Conservation (phyloP, 2,797 vertebrate genomes). For the Notolabrus celidotus region DNA sequence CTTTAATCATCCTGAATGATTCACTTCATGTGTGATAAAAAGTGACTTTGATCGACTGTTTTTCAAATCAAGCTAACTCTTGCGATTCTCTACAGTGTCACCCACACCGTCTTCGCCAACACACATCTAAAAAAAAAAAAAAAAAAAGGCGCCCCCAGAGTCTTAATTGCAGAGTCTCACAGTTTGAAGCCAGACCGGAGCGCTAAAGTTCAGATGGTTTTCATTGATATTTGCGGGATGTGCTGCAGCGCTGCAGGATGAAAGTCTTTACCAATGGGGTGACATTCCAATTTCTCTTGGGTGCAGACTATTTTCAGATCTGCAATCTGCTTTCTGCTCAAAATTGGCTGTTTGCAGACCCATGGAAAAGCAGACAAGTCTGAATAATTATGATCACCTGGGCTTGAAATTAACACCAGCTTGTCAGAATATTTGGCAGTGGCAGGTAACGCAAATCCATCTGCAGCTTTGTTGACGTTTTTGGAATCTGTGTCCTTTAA, state of each 20-base stretch:
- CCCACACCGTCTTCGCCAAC: not conserved
- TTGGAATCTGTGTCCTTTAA: constrained; percentile 12
- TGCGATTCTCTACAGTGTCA: not conserved
- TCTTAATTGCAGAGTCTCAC: not conserved
- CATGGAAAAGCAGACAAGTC: constrained; percentile 51
- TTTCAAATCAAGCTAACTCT: not conserved
- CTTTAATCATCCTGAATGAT: not conserved
- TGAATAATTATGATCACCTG: constrained; percentile 68
- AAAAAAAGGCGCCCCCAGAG: no score
- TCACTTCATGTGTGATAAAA: not conserved
- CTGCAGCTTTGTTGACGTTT: constrained; percentile 32
- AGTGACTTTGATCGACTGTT: not conserved
- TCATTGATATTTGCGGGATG: constrained; percentile 12
- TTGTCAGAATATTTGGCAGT: constrained; percentile 40
- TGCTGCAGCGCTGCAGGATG: constrained; percentile 9
- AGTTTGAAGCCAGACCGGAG: not conserved
- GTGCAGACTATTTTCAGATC: constrained; percentile 31
- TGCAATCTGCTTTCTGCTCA: constrained; percentile 41
- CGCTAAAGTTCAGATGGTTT: constrained; percentile 1
- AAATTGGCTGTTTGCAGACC: constrained; percentile 41
- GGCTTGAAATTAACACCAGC: constrained; percentile 69
- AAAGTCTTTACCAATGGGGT: constrained; percentile 24
- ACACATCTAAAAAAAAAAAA: constrained; percentile 4
- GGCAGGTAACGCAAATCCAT: constrained; percentile 43
- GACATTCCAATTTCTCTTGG: constrained; percentile 38